Evolutionary conservation across 2,113 vertebrate genomes (phyloP), one percentile per base, ranked within the genome.

Genomic region (Puntigrus tetrazona): DNA sequence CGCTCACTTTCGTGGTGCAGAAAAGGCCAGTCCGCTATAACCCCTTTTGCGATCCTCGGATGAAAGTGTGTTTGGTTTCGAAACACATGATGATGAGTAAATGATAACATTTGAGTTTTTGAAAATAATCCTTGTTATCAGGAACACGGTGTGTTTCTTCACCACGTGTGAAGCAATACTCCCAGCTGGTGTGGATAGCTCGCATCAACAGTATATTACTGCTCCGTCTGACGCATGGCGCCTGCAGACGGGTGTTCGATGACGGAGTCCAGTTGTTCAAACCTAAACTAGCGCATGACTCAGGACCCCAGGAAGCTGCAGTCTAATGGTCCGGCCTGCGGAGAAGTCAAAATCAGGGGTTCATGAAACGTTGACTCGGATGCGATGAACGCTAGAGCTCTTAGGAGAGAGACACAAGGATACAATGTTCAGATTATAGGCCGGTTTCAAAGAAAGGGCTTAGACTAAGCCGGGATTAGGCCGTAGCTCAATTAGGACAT

Each of bases 211-310:
- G 34, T 45, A 63, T 85, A 90, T 84, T 45, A 67, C 85, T 90
- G 85, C 81, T 90, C 89, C 43, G 88, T 90, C 85, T 92, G 90
- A 92, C 85, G 88, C 87, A 86, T 84, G 86, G 74, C 87, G 80
- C 86, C 79, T 90, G 72, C 13, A 16, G 89, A 65, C 89, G 76
- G 27, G 86, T 87, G 89, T 91, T 86, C n/a, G 88, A 83, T 86
- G 87, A 91, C 84, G 85, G 81, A 88, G 88, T 90, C 91, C 86
- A 73, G 89, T 91, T 87, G 88, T 89, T 89, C 83, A 88, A 88
- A 91, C 90, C 88, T 83, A 92, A 92, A 94, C 36, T 43, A 41
- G 11, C 1, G 3, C 11, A 41, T 79, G n/a, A 78, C 34, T 78
- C 77, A 43, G 22, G 52, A 59, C 16, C 11, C 0, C 0, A 38